Percentiles rank a stretch among this genome's conserved stretches.
Evolutionary conservation across 2,797 vertebrate species (phyloP).

Genomic region (Chaetophractus vellerosus): DNA sequence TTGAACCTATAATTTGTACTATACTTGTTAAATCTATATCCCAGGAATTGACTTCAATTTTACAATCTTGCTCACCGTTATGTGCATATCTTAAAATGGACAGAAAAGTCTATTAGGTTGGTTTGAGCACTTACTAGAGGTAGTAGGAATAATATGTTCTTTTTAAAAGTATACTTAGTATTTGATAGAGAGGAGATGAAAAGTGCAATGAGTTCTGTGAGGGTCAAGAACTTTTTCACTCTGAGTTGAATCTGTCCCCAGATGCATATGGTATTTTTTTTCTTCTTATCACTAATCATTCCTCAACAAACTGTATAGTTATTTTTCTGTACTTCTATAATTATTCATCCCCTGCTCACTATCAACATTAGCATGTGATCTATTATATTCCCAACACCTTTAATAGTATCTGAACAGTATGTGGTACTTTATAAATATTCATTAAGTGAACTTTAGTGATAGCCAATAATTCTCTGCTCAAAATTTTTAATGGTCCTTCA

Average conservation of each 20-base stretch:
- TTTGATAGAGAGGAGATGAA: neutral
- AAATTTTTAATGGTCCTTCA: neutral
- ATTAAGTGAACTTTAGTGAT: neutral
- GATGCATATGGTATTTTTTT: neutral
- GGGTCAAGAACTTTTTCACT: neutral
- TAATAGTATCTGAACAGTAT: neutral
- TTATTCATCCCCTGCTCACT: too few species aligned
- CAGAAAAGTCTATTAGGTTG: neutral
- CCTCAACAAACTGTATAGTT: too few species aligned
- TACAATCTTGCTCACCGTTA: neutral
- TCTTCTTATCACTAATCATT: too few species aligned
- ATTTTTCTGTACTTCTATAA: too few species aligned
- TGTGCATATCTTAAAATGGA: neutral
- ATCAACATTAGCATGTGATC: too few species aligned
- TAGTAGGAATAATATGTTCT: too few species aligned
- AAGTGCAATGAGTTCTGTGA: neutral
- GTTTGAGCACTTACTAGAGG: neutral
- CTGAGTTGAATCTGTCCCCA: neutral
- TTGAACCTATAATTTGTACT: too few species aligned
- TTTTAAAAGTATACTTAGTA: neutral
- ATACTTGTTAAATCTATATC: too few species aligned
- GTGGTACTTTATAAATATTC: neutral
- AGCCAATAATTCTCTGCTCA: neutral
- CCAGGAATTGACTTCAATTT: neutral
- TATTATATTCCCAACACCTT: neutral